Percentiles rank a stretch among this genome's conserved stretches.
phyloP scores from a whole-genome alignment of 2,797 vertebrate species.

The Crypturellus tataupa region DNA sequence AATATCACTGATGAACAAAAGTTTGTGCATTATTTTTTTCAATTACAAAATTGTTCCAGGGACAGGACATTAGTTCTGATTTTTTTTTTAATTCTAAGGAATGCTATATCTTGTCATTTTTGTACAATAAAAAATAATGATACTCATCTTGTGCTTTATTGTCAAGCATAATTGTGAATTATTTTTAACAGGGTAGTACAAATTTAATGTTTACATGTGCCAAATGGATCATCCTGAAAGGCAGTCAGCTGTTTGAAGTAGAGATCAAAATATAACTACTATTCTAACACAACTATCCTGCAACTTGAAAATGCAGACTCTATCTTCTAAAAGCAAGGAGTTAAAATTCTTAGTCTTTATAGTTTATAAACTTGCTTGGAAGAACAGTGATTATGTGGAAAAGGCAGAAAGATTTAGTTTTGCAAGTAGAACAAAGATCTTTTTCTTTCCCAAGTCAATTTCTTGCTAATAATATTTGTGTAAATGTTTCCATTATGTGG shows the following conservation, averaged over 20 bases:
- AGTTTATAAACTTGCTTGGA: neutral
- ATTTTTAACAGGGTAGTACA: constrained; percentile 31
- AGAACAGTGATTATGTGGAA: neutral
- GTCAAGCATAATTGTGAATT: constrained; percentile 60
- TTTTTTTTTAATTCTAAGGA: constrained; percentile 52
- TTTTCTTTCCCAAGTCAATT: neutral
- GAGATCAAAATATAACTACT: neutral
- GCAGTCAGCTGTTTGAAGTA: constrained; percentile 1
- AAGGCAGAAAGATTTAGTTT: neutral
- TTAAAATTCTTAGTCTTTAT: neutral
- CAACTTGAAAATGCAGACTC: neutral
- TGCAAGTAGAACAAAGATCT: neutral
- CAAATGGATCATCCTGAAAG: constrained; percentile 41
- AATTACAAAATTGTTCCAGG: constrained; percentile 68
- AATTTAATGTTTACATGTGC: constrained; percentile 42
- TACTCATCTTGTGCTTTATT: constrained; percentile 52
- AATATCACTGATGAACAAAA: constrained; percentile 60
- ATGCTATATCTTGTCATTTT: constrained; percentile 62
- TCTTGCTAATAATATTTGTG: constrained; percentile 24
- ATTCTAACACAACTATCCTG: neutral
- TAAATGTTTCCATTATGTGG: constrained; percentile 23
- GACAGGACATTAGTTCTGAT: constrained; percentile 24
- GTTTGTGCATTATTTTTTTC: constrained; percentile 66
- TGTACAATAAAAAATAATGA: constrained; percentile 71
- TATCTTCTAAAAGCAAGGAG: neutral